These are phyloP conservation scores for Pristionchus japonicus DNA, from an alignment of 2,888 invertebrate species.

Conservation along the genomic window DNA sequence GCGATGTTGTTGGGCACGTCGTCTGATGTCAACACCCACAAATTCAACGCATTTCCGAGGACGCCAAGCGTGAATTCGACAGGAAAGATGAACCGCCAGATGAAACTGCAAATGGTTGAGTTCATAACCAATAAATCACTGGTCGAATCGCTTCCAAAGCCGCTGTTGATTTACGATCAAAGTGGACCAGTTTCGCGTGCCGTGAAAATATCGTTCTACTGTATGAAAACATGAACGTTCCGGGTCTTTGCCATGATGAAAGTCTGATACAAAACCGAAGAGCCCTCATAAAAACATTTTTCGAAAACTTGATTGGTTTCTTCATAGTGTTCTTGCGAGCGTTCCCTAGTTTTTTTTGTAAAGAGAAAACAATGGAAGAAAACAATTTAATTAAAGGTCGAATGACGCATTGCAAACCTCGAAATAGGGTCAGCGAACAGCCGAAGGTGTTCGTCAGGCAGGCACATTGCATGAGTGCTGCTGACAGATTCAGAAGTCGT, in stretches of 20 bases:
- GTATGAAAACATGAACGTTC: background rate
- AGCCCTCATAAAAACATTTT: background rate
- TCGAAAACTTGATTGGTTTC: background rate
- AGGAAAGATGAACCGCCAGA: slow-evolving; percentile 71
- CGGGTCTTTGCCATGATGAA: background rate
- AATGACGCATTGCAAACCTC: background rate
- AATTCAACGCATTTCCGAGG: slow-evolving; percentile 70
- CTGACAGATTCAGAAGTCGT: background rate
- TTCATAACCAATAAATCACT: background rate
- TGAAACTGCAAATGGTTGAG: slow-evolving; percentile 51
- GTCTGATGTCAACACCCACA: slow-evolving; percentile 70
- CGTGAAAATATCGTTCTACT: background rate
- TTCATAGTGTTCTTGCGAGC: background rate
- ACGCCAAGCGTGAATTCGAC: slow-evolving; percentile 70
- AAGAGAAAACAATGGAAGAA: background rate
- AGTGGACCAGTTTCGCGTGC: background rate
- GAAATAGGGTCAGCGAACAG: slow-evolving; percentile 24
- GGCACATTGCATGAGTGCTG: background rate
- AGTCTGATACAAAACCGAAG: background rate
- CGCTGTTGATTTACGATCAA: background rate
- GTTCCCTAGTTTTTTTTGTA: background rate
- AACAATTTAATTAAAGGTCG: background rate
- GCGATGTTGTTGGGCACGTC: slow-evolving; percentile 73
- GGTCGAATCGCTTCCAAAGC: background rate
- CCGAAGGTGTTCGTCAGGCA: background rate